Percentiles rank a stretch among this genome's conserved stretches.
phyloP scores from a whole-genome alignment of 92 coral and sea anemone genomes.

The Isaurus tuberculatus region DNA sequence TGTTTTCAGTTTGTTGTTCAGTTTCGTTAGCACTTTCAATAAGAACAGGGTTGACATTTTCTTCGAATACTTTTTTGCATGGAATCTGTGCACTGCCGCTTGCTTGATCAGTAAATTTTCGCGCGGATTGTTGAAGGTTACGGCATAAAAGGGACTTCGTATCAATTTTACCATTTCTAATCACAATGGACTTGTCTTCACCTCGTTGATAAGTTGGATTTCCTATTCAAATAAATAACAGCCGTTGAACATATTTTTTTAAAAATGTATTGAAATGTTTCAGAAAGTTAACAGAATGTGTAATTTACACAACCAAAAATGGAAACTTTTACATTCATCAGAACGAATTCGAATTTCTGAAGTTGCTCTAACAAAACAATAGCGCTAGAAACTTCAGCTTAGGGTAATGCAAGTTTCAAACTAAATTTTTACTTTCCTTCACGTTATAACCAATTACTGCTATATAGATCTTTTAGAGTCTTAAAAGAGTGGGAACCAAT shows the following conservation, averaged over 20 bases:
- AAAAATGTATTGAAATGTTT: too few species aligned
- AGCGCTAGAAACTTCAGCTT: too few species aligned
- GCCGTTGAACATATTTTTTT: neutral
- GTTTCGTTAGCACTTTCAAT: neutral
- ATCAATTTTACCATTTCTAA: slow-evolving; percentile 5
- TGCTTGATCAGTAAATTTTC: neutral
- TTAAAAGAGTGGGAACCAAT: too few species aligned
- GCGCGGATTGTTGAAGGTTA: slow-evolving; percentile 15
- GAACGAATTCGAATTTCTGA: too few species aligned
- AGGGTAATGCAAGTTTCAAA: too few species aligned
- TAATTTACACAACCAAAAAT: too few species aligned
- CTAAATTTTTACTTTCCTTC: too few species aligned
- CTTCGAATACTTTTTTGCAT: neutral
- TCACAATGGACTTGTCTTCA: slow-evolving; percentile 33
- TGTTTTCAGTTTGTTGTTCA: neutral
- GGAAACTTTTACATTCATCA: too few species aligned
- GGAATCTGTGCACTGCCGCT: neutral
- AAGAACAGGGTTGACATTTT: neutral
- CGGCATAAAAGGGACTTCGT: slow-evolving; percentile 27
- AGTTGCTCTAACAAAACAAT: too few species aligned
- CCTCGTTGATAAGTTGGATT: slow-evolving; percentile 46
- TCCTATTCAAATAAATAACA: neutral
- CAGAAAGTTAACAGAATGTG: too few species aligned
- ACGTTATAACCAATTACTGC: too few species aligned
- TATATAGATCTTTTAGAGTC: too few species aligned